Percentiles rank a stretch among this genome's conserved stretches.
Evolutionary conservation across 2,113 vertebrate species (phyloP).

Genomic region (Vulpes vulpes): DNA sequence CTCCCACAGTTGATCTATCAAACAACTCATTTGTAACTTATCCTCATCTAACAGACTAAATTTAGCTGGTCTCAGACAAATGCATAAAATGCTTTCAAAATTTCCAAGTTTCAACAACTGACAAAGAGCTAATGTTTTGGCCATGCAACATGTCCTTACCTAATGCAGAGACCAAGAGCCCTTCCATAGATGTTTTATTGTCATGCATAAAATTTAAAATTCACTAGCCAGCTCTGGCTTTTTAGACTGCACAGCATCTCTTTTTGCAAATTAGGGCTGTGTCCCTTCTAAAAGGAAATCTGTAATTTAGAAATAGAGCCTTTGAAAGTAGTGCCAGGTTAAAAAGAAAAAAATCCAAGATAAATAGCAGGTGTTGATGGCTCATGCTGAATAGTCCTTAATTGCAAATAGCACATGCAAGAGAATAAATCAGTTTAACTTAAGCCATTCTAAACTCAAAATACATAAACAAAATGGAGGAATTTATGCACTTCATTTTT

Average conservation of each 20-base stretch:
- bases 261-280: background rate
- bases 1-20: conserved; percentile 41
- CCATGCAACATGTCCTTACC: background rate
- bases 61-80: conserved; percentile 28
- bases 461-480: background rate
- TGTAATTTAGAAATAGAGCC: conserved; percentile 54
- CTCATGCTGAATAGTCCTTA: conserved; percentile 34
- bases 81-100: conserved; percentile 50
- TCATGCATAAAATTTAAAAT: conserved; percentile 39
- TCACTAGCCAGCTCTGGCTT: background rate
- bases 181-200: conserved; percentile 11
- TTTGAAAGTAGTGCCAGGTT: conserved; percentile 50
- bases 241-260: background rate
- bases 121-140: background rate
- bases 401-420: background rate
- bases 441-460: background rate
- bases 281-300: conserved; percentile 49
- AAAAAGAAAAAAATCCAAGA: conserved; percentile 17
- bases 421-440: conserved; percentile 37
- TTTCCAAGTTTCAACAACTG: conserved; percentile 45
- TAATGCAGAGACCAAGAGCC: background rate
- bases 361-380: conserved; percentile 48
- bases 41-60: conserved; percentile 58
- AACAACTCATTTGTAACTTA: conserved; percentile 66
- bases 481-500: background rate